These are phyloP conservation scores for Rhyzopertha dominica DNA, from an alignment of 1,140 invertebrate species.

Conservation along the genomic window DNA sequence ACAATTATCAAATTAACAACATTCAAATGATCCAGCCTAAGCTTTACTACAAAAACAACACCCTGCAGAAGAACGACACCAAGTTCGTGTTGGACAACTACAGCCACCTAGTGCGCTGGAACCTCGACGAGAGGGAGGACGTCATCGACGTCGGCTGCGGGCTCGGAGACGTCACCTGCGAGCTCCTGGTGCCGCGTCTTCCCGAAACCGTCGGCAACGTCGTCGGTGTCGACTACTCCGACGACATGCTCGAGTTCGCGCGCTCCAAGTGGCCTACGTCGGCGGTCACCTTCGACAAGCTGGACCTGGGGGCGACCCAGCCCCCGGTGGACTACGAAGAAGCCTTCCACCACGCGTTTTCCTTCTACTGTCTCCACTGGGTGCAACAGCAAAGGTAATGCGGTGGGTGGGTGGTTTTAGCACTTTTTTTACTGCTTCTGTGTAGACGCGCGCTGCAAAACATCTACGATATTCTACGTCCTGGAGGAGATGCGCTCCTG, in stretches of 20 bases:
- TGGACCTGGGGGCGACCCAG: constrained; percentile 59
- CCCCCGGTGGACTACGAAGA: constrained; percentile 48
- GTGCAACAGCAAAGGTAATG: constrained; percentile 67
- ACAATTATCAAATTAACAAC: too few relatives aligned
- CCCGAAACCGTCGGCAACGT: constrained; percentile 49
- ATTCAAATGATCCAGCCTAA: constrained; percentile 62
- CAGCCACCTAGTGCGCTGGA: constrained; percentile 55
- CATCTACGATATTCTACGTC: constrained; percentile 57
- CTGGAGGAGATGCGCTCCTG: constrained; percentile 62
- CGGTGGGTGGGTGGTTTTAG: too few relatives aligned
- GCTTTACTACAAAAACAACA: constrained; percentile 59
- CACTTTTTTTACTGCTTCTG: too few relatives aligned
- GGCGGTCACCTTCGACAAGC: constrained; percentile 55
- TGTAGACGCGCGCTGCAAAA: constrained; percentile 59
- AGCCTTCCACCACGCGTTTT: constrained; percentile 67
- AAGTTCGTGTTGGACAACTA: constrained; percentile 62
- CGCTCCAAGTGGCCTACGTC: constrained; percentile 48
- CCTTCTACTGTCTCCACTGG: constrained; percentile 82
- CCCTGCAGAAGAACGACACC: constrained; percentile 63
- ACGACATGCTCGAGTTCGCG: constrained; percentile 65
- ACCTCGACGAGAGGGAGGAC: constrained; percentile 48
- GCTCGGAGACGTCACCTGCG: constrained; percentile 65
- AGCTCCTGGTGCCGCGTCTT: constrained; percentile 60
- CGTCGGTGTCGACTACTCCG: constrained; percentile 64
- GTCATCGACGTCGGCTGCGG: constrained; percentile 77